A percentile compares a stretch with the other conserved stretches of the same genome.
These are phyloP conservation scores for Strongylocentrotus purpuratus DNA, from an alignment of 35 echinoderm and acorn worm species.

Conservation along the genomic window DNA sequence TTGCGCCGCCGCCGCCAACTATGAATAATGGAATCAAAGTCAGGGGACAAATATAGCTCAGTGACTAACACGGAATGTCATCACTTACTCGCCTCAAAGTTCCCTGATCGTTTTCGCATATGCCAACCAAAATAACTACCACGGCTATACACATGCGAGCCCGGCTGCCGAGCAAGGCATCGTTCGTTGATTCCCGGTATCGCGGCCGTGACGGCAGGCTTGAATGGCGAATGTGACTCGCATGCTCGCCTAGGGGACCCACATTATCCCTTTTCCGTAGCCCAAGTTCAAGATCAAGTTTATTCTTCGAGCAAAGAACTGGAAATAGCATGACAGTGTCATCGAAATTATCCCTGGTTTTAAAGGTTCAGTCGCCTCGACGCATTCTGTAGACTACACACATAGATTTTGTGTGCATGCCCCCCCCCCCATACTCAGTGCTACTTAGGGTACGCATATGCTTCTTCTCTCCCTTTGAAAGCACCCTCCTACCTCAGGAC, in stretches of 20 bases:
- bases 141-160: neutral
- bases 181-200: neutral
- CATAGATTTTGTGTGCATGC: too few species aligned
- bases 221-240: neutral
- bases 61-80: slow-evolving; percentile 9
- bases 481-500: too few species aligned
- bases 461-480: too few species aligned
- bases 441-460: too few species aligned
- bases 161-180: neutral
- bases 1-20: neutral
- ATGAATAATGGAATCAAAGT: neutral
- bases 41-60: neutral
- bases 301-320: neutral
- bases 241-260: neutral
- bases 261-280: neutral
- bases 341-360: neutral
- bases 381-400: too few species aligned
- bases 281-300: neutral
- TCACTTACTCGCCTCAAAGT: neutral
- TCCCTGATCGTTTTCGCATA: neutral
- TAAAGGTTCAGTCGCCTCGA: neutral
- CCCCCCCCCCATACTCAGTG: too few species aligned
- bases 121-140: neutral
- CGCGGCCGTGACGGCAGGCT: neutral
- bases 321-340: neutral